Base-by-base conservation (phyloP, 2,113 vertebrate species). In the Ciconia maguari region DNA sequence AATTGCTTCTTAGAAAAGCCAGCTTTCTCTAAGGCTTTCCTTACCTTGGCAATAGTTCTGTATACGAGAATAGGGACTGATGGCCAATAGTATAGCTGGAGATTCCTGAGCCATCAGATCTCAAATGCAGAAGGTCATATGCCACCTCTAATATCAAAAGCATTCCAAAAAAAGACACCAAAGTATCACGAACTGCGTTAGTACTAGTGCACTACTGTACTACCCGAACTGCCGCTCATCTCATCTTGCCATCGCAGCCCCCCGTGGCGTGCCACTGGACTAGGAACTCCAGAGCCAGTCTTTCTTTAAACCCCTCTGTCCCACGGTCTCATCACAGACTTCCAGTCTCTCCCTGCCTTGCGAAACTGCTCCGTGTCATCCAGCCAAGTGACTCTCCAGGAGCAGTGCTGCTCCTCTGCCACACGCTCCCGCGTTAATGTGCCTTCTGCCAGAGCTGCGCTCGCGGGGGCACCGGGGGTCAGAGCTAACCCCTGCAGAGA, bases 131-230 rank as follows among this genome's bases (percentile, higher is more conserved):
- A 58, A 93, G 95, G 95, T 95, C 95, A 96, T 81, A 70, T 80
- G 81, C 62, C 89, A 83, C 70, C 79, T 95, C 70, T 11, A 20
- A 72, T 66, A 87, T 96, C 93, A 97, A 92, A 96, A 95, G 74
- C 7, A 0, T 95, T 96, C 93, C 93, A 93, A 94, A 96, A 96
- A 96, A 96, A 96, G 95, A 91, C 94, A 97, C 90, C 94, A 91
- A 96, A 95, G 95, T 29, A 26, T 15, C 78, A 38, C 0, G 25
- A 66, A 46, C 34, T 93, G 83, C 1, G 2, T 22, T 41, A 57
- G 26, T 80, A 18, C 41, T 51, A 61, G 75, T 24, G 52, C 79
- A 48, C 42, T 91, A 32, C 92, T 27, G 69, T 64, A 19, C 87
- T 52, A 57, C 3, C 3, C 0, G 87, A 94, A 71, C 72, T 34